Evolutionary conservation across 1,140 invertebrate genomes (phyloP), one percentile per base, ranked within the genome.

Genomic region (Zaprionus gabonicus): DNA sequence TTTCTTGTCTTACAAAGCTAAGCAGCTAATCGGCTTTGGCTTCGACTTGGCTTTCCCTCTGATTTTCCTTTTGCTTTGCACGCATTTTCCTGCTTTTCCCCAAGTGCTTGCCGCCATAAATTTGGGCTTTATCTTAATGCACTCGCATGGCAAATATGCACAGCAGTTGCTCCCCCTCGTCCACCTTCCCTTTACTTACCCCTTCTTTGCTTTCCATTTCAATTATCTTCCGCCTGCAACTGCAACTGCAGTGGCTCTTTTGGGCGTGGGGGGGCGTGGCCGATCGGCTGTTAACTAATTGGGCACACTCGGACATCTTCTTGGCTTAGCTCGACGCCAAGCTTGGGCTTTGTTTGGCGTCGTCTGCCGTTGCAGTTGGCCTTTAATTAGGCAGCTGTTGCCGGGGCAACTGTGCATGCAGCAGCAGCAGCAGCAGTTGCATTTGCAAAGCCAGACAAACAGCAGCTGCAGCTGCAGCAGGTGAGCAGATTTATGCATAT

Each of bases 21-120:
- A 69, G 76, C 74, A 72, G 63, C 80, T 86, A 86, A 86, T 86
- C 83, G 77, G 72, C 83, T 88, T 88, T 77, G 65, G 36, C 56
- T 65, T 17, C 58, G 31, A 34, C 34, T 72, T 51, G 70, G 20
- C 36, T 70, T 70, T 66, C 34, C 12, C 56, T 15, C 17, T 36
- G n/a, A 15, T 36, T 56, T 56, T 27, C 12, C 23, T 9, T 9
- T 3, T 3, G 53, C 20, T 23, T 51, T 23, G 0, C 38, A 13
- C 5, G 5, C 38, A 41, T 15, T 41, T 41, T 41, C 38, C 38
- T n/a, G n/a, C 15, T n/a, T 41, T 41, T 41, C 4, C 38, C 4
- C 38, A 41, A 13, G 55, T 13, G 28, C 41, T 67, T 57, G 56
- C 56, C 17, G 28, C 56, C 64, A 68, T 68, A 31, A 53, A 68